These are phyloP conservation scores for Sarcoramphus papa DNA, from an alignment of 2,797 vertebrate genomes.

Conservation along the genomic window DNA sequence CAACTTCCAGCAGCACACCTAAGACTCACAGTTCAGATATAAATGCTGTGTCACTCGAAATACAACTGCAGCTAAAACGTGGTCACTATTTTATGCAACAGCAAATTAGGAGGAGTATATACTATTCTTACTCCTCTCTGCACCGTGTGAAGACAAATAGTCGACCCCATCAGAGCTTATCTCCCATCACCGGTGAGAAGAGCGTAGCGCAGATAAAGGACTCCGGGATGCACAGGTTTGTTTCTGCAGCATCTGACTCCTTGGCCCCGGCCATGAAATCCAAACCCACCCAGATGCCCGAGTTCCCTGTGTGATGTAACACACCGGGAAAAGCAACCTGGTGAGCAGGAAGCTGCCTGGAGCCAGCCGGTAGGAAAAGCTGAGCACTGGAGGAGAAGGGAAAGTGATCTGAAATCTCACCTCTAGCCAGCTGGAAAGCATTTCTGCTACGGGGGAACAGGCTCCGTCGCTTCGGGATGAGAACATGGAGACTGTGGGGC, in stretches of 20 bases:
- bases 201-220: rapidly evolving
- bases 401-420: not conserved
- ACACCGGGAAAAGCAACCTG: not conserved
- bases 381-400: not conserved
- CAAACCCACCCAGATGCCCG: not conserved
- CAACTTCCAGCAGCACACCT: not conserved
- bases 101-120: not conserved
- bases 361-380: not conserved
- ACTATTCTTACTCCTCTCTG: not conserved
- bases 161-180: not conserved
- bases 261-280: not conserved
- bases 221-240: not conserved
- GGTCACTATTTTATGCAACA: not conserved
- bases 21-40: not conserved
- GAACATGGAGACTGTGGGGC: rapidly evolving
- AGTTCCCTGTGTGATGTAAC: not conserved
- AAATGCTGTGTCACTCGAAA: not conserved
- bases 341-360: not conserved
- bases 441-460: not conserved
- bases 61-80: not conserved
- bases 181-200: rapidly evolving
- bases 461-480: not conserved
- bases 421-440: not conserved
- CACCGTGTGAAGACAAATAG: not conserved
- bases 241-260: not conserved